phyloP scores from a whole-genome alignment of 2,888 invertebrate species.

The Orgyia antiqua region DNA sequence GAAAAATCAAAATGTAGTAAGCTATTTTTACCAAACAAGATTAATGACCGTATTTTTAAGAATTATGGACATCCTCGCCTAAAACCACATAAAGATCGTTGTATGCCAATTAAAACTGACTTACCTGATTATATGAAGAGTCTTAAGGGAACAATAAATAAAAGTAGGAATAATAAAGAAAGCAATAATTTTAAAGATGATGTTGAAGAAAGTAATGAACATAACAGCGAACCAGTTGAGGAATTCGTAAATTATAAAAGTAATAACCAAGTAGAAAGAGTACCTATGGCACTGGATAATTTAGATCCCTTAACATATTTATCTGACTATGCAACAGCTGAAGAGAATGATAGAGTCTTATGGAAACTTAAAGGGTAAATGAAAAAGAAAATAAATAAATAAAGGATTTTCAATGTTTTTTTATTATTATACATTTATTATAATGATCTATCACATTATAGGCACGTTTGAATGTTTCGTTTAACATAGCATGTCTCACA shows the following conservation, averaged over 20 bases:
- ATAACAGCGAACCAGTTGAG: no score
- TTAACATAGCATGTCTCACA: constrained; percentile 89
- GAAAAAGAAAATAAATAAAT: no score
- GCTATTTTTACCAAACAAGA: constrained; percentile 1
- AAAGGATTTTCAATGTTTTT: constrained; percentile 3
- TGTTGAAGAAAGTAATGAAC: no score
- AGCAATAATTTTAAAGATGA: no score
- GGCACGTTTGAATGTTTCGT: constrained; percentile 85
- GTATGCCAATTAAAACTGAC: not conserved
- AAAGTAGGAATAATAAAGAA: no score
- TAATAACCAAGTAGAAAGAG: no score
- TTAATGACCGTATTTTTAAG: not conserved
- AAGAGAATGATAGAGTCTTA: not conserved
- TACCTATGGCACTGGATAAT: no score
- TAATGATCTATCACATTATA: constrained; percentile 76
- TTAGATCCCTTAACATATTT: constrained; percentile 7
- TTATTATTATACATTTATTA: constrained; percentile 47
- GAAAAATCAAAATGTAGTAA: constrained; percentile 4
- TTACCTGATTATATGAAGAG: no score
- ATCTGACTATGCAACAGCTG: constrained; percentile 11
- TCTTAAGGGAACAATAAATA: no score
- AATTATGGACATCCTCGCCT: not conserved
- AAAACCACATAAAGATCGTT: constrained; percentile 5
- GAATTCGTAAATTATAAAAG: no score
- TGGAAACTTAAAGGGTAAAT: no score